phyloP scores from a whole-genome alignment of 2,888 invertebrate species.

The Polymixis flavicincta region DNA sequence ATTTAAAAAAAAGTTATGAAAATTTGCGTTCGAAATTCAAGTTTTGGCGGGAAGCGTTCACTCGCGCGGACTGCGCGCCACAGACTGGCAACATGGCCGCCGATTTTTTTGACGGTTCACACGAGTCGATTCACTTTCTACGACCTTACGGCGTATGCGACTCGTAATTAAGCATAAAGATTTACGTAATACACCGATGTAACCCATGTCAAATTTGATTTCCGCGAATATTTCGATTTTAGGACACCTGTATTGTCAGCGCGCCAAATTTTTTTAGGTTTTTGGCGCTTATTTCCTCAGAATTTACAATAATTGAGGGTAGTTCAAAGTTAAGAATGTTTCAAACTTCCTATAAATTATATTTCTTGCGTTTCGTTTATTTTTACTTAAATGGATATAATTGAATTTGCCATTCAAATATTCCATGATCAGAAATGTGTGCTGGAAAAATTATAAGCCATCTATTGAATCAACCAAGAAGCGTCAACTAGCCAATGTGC shows the following conservation, averaged over 20 bases:
- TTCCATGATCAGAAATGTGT: not conserved
- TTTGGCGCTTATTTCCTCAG: constrained; percentile 25
- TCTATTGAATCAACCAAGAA: not conserved
- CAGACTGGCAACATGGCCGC: constrained; percentile 89
- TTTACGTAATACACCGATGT: constrained; percentile 88
- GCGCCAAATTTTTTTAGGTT: constrained; percentile 11
- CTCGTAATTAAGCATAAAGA: constrained; percentile 88
- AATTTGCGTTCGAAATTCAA: constrained; percentile 81
- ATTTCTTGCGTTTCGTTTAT: not conserved
- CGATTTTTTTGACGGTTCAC: constrained; percentile 89
- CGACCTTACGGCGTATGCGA: constrained; percentile 90
- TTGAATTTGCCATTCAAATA: constrained; percentile 10
- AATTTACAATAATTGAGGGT: constrained; percentile 29
- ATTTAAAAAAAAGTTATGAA: constrained; percentile 71
- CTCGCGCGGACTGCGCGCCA: constrained; percentile 85
- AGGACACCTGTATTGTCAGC: constrained; percentile 46
- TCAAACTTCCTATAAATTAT: constrained; percentile 4
- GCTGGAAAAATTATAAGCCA: not conserved
- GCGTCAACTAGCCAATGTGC: not conserved
- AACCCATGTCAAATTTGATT: constrained; percentile 82
- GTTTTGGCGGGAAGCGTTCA: constrained; percentile 87
- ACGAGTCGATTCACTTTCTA: constrained; percentile 91
- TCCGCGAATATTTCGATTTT: constrained; percentile 76
- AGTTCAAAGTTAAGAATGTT: constrained; percentile 43
- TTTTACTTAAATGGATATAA: not conserved